Evolutionary conservation across 2,113 vertebrate genomes (phyloP).

Genomic region (Passer montanus): DNA sequence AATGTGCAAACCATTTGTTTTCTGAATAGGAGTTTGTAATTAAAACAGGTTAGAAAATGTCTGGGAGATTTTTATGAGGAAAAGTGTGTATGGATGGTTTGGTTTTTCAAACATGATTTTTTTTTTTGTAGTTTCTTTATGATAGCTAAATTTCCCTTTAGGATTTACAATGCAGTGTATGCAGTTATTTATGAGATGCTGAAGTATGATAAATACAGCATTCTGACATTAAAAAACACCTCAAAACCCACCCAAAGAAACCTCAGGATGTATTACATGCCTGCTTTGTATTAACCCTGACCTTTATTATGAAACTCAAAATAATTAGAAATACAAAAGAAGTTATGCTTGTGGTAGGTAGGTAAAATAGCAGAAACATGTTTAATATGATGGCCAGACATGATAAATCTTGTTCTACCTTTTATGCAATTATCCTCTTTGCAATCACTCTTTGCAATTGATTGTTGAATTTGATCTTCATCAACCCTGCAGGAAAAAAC

Average conservation of each 20-base stretch:
- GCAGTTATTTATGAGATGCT: constrained; percentile 70
- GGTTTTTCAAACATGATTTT: background rate
- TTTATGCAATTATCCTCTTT: background rate
- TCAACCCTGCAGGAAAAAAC: background rate
- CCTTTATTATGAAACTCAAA: background rate
- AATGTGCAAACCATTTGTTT: constrained; percentile 30
- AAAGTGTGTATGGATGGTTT: background rate
- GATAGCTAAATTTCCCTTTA: constrained; percentile 60
- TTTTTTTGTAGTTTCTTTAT: constrained; percentile 62
- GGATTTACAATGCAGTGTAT: constrained; percentile 53
- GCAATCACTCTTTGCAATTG: background rate
- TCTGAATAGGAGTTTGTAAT: constrained; percentile 51
- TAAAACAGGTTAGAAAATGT: constrained; percentile 66
- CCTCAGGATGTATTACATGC: background rate
- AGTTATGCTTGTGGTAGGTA: background rate
- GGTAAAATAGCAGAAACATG: background rate
- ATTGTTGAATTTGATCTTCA: background rate
- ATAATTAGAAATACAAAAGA: background rate
- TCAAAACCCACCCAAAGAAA: background rate
- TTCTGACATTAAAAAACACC: background rate
- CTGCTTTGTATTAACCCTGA: constrained; percentile 46
- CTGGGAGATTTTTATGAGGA: constrained; percentile 20
- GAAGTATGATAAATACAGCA: constrained; percentile 53
- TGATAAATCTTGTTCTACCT: background rate
- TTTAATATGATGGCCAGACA: background rate